phyloP scores from a whole-genome alignment of 2,888 invertebrate genomes.

The Diarsia rubi region DNA sequence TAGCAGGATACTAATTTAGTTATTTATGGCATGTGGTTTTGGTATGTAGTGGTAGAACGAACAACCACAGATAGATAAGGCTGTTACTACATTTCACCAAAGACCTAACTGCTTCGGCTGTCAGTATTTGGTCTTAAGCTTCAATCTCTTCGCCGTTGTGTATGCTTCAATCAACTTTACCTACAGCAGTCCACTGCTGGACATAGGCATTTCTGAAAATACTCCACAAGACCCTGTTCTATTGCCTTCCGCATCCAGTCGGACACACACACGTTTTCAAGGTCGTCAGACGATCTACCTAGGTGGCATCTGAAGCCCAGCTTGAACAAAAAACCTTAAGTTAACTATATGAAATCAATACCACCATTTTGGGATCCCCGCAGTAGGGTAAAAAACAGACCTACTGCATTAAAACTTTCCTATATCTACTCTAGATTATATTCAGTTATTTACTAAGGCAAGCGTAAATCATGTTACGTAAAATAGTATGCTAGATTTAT shows the following conservation, averaged over 20 bases:
- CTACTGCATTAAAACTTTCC: constrained; percentile 15
- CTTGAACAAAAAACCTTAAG: too few species aligned
- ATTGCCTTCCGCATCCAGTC: neutral
- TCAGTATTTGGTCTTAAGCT: neutral
- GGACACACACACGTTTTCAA: neutral
- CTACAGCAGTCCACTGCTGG: neutral
- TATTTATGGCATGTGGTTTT: too few species aligned
- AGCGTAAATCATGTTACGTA: constrained; percentile 48
- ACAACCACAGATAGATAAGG: neutral
- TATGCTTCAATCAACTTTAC: neutral
- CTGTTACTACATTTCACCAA: neutral
- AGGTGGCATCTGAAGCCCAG: too few species aligned
- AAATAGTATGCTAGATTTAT: constrained; percentile 46
- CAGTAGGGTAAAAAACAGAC: neutral
- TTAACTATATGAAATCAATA: neutral
- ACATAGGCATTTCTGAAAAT: neutral
- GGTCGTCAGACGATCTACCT: too few species aligned
- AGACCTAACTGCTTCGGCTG: neutral
- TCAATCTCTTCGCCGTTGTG: neutral
- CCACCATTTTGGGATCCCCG: neutral
- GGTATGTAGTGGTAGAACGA: too few species aligned
- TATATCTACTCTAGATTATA: constrained; percentile 10
- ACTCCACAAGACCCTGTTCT: neutral
- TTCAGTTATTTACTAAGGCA: constrained; percentile 29
- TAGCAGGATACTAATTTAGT: too few species aligned